phyloP scores from a whole-genome alignment of 2,797 vertebrate genomes.

The Artibeus lituratus region DNA sequence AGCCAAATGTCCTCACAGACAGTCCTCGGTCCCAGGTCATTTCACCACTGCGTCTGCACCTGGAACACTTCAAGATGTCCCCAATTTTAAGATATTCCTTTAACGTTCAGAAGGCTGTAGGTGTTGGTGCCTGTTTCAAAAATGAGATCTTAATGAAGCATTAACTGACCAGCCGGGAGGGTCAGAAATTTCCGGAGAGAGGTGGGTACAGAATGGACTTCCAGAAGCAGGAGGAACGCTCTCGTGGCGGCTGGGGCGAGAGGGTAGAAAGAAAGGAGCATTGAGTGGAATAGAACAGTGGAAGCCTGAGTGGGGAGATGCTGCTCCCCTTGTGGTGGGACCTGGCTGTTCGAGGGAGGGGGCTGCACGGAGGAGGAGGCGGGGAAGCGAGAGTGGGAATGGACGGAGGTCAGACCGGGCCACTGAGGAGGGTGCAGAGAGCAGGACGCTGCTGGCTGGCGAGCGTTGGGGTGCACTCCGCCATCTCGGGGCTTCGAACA shows the following conservation, averaged over 20 bases:
- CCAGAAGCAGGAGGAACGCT: not conserved
- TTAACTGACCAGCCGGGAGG: not conserved
- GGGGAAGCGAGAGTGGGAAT: not conserved
- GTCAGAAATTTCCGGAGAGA: not conserved
- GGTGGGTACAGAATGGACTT: not conserved
- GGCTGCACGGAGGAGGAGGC: not conserved
- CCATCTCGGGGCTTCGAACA: not conserved
- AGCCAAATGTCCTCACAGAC: accelerated
- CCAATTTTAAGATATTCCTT: not conserved
- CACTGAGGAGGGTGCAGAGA: not conserved
- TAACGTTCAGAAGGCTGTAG: not conserved
- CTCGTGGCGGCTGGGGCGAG: not conserved
- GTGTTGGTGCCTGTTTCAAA: not conserved
- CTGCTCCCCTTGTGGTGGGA: accelerated
- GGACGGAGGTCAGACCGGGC: not conserved
- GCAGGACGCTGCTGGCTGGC: not conserved
- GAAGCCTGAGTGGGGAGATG: not conserved
- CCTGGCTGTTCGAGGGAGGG: not conserved
- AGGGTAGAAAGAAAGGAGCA: not conserved
- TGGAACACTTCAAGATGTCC: too few relatives aligned
- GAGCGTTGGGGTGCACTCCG: not conserved
- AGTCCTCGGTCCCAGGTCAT: too few relatives aligned
- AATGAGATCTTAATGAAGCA: not conserved
- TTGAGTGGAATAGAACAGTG: not conserved
- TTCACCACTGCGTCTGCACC: too few relatives aligned